Percentiles rank a stretch among this genome's conserved stretches.
Evolutionary conservation across 2,888 invertebrate genomes (phyloP).

Genomic region (Apodemia hepburni): DNA sequence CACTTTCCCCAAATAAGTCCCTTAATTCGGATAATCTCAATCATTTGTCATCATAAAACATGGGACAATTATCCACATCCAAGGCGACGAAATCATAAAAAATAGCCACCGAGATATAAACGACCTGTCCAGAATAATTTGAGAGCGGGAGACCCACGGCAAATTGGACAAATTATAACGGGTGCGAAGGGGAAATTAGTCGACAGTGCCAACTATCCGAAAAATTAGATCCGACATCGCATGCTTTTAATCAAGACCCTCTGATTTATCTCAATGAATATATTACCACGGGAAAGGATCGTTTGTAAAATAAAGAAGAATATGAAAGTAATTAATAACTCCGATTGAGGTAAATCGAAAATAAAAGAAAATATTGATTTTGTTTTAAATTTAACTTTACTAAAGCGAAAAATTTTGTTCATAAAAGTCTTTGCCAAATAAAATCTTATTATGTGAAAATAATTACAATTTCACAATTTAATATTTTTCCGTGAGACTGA

Average conservation of each 20-base stretch:
- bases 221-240: slow-evolving; percentile 35
- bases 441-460: no score
- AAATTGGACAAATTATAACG: slow-evolving; percentile 56
- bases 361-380: no score
- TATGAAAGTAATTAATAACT: no score
- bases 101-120: slow-evolving; percentile 12
- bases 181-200: slow-evolving; percentile 36
- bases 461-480: no score
- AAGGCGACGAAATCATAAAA: slow-evolving; percentile 6
- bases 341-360: no score
- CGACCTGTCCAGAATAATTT: slow-evolving; percentile 29
- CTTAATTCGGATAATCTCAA: background rate
- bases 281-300: background rate
- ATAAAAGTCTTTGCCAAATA: no score
- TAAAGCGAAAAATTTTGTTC: no score
- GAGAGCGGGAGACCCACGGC: slow-evolving; percentile 32
- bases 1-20: background rate
- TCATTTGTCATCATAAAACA: slow-evolving; percentile 4
- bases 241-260: slow-evolving; percentile 38
- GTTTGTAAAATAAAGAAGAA: background rate
- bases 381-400: no score
- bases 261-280: slow-evolving; percentile 34
- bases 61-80: background rate
- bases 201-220: slow-evolving; percentile 33
- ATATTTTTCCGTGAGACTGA: no score